Base-by-base conservation (phyloP, 2,888 invertebrate species). In the Idaea aversata region DNA sequence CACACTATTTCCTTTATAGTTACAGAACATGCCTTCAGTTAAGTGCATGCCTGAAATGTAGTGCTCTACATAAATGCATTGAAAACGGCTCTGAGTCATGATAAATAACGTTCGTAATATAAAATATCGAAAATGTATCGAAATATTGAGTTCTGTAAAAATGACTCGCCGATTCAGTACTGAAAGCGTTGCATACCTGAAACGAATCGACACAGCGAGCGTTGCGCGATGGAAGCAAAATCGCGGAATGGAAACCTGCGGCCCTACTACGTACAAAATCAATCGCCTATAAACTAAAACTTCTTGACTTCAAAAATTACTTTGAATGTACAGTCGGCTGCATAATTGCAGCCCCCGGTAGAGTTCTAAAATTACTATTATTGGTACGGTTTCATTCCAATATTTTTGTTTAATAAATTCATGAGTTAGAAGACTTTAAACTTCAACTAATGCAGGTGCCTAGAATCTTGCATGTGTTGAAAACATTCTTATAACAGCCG, bases 241-340 rank as follows among this genome's bases (percentile, higher is more conserved):
- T 83, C 76, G 79, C 74, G 75, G 73, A 81, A 79, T 83, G 84
- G 80, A 85, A 86, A 80, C 79, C 78, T 81, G 83, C 58, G 58
- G 16, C 15, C 16, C 5, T 6, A 16, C 58, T 59, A 47, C 47
- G 10, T 47, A 47, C 47, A 10, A 47, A 47, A 47, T 13, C 47
- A 47, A 47, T 47, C 13, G 13, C 10, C 10, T 25, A 3, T 25
- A 25, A 25, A 1, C 25, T 25, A 25, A 25, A 25, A 25, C 25
- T 25, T 25, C 25, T 3, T 25, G n/a, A n/a, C n/a, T n/a, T n/a
- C n/a, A 25, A 25, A 25, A 25, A 25, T 25, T 25, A 25, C 25
- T 25, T 25, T 25, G 25, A 25, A 25, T 25, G 25, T 25, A 25
- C n/a, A n/a, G n/a, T n/a, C n/a, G n/a, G n/a, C n/a, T n/a, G n/a